Evolutionary conservation across 1,140 invertebrate genomes (phyloP).

Genomic region (Nomia melanderi): DNA sequence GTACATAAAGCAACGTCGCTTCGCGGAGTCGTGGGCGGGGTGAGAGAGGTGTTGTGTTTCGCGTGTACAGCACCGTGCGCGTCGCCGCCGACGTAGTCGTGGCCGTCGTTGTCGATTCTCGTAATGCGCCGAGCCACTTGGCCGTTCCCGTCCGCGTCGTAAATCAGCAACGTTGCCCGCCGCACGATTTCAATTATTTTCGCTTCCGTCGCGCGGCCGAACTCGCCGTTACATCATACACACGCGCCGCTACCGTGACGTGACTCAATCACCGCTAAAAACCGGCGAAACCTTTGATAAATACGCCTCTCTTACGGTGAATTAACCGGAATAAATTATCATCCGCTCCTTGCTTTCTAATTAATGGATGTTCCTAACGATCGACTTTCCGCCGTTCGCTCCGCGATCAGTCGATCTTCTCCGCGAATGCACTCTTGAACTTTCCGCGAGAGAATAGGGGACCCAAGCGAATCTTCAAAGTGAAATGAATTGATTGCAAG

Average conservation of each 20-base stretch:
- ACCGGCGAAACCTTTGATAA: not conserved
- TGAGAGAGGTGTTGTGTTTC: constrained; percentile 27
- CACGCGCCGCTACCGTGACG: not conserved
- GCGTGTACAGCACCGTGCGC: constrained; percentile 6
- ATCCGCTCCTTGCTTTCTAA: too few species aligned
- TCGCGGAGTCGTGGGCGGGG: not conserved
- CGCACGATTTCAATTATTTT: constrained; percentile 56
- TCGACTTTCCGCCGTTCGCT: too few species aligned
- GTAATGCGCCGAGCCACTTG: constrained; percentile 34
- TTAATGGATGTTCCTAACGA: too few species aligned
- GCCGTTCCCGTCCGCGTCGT: constrained; percentile 30
- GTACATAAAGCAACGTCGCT: constrained; percentile 46
- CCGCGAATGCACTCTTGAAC: too few species aligned
- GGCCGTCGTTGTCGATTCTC: constrained; percentile 41
- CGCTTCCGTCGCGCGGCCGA: constrained; percentile 9
- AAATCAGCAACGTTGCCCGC: constrained; percentile 56
- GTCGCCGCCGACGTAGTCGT: too few species aligned
- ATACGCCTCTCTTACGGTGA: too few species aligned
- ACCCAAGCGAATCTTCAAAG: too few species aligned
- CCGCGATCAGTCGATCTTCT: too few species aligned
- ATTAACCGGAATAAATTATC: too few species aligned
- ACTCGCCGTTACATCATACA: constrained; percentile 6
- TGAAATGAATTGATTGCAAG: too few species aligned
- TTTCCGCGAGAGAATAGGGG: too few species aligned
- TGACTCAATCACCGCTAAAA: not conserved